Evolutionary conservation across 2,888 invertebrate species (phyloP).

Genomic region (Ditylenchus weischeri): DNA sequence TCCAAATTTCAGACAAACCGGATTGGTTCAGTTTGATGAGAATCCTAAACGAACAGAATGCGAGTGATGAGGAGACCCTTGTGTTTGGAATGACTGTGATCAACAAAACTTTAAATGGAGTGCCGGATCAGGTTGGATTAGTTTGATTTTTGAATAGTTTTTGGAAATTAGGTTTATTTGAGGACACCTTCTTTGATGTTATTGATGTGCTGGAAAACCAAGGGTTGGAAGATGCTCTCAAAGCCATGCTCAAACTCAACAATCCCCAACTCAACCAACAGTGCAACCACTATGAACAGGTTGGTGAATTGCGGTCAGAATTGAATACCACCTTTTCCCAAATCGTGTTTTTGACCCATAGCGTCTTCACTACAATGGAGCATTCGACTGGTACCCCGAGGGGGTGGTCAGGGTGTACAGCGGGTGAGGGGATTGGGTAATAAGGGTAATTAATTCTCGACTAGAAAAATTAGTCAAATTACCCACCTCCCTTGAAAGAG

Average conservation of each 20-base stretch:
- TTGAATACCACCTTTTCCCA: no score
- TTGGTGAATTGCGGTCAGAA: no score
- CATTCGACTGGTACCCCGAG: no score
- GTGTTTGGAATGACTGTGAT: slow-evolving; percentile 93
- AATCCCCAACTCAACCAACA: slow-evolving; percentile 54
- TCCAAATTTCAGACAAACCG: slow-evolving; percentile 62
- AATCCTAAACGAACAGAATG: slow-evolving; percentile 83
- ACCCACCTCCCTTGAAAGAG: no score
- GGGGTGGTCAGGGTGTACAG: no score
- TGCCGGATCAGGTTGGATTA: slow-evolving; percentile 53
- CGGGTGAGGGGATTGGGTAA: no score
- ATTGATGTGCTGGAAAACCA: slow-evolving; percentile 89
- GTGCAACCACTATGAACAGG: slow-evolving; percentile 54
- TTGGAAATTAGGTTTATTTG: slow-evolving; percentile 58
- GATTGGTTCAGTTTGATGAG: slow-evolving; percentile 79
- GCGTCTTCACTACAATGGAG: no score
- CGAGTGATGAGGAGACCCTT: slow-evolving; percentile 86
- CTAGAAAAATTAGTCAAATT: no score
- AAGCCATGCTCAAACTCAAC: slow-evolving; percentile 37
- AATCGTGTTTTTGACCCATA: no score
- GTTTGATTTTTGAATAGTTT: slow-evolving; percentile 10
- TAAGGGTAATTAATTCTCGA: no score
- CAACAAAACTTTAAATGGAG: slow-evolving; percentile 65
- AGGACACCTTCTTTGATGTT: slow-evolving; percentile 94
- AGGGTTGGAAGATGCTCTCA: slow-evolving; percentile 61